These are phyloP conservation scores for Podiceps cristatus DNA, from an alignment of 2,113 vertebrate genomes.

Conservation along the genomic window DNA sequence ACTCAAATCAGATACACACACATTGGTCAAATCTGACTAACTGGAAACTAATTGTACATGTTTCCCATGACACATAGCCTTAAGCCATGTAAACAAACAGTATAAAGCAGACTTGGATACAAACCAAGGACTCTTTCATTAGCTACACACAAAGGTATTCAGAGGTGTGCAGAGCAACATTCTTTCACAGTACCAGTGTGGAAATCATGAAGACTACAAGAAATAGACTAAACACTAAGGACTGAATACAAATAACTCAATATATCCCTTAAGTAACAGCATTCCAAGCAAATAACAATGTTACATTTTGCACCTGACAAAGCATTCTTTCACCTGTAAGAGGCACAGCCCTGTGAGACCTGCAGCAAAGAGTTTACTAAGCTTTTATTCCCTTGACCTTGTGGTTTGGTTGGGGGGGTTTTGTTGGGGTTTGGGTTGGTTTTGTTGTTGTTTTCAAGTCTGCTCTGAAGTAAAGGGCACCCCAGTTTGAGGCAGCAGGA, in stretches of 20 bases:
- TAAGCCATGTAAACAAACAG: background rate
- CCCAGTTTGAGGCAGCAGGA: background rate
- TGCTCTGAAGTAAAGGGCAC: background rate
- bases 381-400: background rate
- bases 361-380: background rate
- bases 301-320: background rate
- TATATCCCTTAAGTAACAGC: background rate
- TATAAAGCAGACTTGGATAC: background rate
- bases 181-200: background rate
- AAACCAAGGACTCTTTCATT: background rate
- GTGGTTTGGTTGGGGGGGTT: background rate
- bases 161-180: background rate
- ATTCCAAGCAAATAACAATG: background rate
- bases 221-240: background rate
- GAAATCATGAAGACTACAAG: background rate
- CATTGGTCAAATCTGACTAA: background rate
- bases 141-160: background rate
- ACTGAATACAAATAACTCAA: background rate
- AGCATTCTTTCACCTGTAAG: background rate
- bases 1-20: background rate
- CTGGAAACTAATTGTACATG: background rate
- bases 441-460: background rate
- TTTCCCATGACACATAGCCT: background rate
- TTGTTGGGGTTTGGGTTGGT: background rate
- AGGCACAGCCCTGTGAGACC: background rate